Conservation (phyloP, 2,113 vertebrate genomes). For the Lepisosteus oculatus region DNA sequence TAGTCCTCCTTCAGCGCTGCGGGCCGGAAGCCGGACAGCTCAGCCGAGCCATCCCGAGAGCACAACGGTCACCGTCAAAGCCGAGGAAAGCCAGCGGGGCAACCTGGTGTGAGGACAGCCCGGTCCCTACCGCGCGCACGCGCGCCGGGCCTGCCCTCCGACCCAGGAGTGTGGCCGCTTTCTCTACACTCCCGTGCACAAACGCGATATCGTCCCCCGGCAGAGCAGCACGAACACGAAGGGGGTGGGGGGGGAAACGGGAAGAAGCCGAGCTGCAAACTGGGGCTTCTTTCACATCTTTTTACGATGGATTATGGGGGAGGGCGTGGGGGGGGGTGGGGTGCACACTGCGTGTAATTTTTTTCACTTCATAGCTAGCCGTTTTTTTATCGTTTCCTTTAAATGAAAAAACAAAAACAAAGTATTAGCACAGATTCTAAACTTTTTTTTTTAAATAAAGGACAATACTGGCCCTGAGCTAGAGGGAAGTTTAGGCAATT, state of each 20-base stretch:
- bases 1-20: conserved; percentile 64
- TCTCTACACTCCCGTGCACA: conserved; percentile 66
- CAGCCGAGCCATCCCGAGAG: conserved; percentile 81
- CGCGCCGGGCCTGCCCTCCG: neutral
- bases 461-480: conserved; percentile 37
- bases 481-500: conserved; percentile 29
- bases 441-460: conserved; percentile 12
- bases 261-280: conserved; percentile 67
- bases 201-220: conserved; percentile 39
- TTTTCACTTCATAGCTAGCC: conserved; percentile 48
- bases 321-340: conserved; percentile 30
- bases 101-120: conserved; percentile 73
- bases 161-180: conserved; percentile 37
- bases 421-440: conserved; percentile 32
- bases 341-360: conserved; percentile 39
- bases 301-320: conserved; percentile 29
- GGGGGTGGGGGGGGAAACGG: conserved; percentile 20
- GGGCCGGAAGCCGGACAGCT: conserved; percentile 73
- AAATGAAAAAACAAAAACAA: conserved; percentile 65
- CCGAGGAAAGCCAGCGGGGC: conserved; percentile 73
- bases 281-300: conserved; percentile 60
- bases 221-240: conserved; percentile 15
- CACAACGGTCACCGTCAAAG: conserved; percentile 82
- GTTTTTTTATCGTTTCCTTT: conserved; percentile 55
- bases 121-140: neutral